A percentile compares a stretch with the other conserved stretches of the same genome.
These are phyloP conservation scores for Hippocampus zosterae DNA, from an alignment of 2,113 vertebrate species.

Conservation along the genomic window DNA sequence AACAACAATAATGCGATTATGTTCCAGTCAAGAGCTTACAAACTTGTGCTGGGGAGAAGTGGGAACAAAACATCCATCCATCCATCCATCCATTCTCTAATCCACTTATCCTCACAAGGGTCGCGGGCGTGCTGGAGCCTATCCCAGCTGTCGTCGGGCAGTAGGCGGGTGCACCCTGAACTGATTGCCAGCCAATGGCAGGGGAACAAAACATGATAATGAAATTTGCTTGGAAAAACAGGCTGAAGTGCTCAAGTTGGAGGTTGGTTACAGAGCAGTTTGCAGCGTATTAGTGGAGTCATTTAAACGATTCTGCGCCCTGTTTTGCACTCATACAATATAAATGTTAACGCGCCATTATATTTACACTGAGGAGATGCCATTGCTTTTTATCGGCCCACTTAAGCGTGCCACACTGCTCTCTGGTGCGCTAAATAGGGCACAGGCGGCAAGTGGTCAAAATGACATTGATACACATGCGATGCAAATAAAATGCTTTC, in stretches of 20 bases:
- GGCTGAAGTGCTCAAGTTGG: slow-evolving; percentile 13
- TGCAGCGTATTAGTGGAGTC: slow-evolving; percentile 2
- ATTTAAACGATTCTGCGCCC: slow-evolving; percentile 2
- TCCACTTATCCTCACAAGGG: no score
- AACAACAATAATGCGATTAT: slow-evolving; percentile 26
- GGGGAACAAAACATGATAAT: slow-evolving; percentile 21
- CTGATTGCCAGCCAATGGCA: no score
- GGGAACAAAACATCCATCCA: slow-evolving; percentile 4
- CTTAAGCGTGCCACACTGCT: slow-evolving; percentile 24
- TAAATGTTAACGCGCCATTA: slow-evolving; percentile 38
- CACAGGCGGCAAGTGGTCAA: slow-evolving; percentile 10
- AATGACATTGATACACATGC: slow-evolving; percentile 6
- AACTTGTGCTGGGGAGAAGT: neutral
- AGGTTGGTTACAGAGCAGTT: slow-evolving; percentile 26
- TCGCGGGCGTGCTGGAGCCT: no score
- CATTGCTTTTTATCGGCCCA: slow-evolving; percentile 27
- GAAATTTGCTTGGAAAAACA: slow-evolving; percentile 37
- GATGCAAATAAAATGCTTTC: neutral
- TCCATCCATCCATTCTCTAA: neutral
- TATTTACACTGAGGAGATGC: slow-evolving; percentile 27
- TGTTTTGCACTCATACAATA: slow-evolving; percentile 12
- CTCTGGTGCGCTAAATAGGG: slow-evolving; percentile 1
- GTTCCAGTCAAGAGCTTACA: slow-evolving; percentile 13
- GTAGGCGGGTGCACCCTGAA: no score
- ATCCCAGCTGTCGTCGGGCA: no score